Conservation (phyloP, 2,113 vertebrate species). For the Meriones unguiculatus region DNA sequence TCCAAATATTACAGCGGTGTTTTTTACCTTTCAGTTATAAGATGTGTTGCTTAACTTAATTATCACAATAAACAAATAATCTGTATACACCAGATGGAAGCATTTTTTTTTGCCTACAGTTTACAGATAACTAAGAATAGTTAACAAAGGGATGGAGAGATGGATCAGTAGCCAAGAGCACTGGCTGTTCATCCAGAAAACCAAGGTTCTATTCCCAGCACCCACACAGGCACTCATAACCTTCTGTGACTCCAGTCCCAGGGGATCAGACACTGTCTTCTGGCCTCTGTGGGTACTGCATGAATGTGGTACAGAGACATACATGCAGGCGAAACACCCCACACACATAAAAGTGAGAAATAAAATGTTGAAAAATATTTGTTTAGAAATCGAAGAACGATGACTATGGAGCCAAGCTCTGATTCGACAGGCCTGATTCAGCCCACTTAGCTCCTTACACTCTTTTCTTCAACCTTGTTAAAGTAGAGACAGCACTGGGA, state of each 20-base stretch:
- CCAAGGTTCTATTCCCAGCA: neutral
- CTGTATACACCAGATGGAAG: neutral
- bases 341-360: neutral
- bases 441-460: neutral
- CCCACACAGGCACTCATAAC: neutral
- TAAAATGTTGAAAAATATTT: neutral
- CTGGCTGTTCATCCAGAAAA: neutral
- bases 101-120: neutral
- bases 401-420: neutral
- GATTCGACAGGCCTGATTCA: neutral
- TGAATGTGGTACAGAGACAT: too few relatives aligned
- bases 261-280: neutral
- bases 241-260: neutral
- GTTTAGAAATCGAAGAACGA: neutral
- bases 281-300: neutral
- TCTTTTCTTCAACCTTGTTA: neutral
- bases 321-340: neutral
- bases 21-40: constrained; percentile 9
- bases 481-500: rapidly evolving
- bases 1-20: neutral
- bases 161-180: neutral
- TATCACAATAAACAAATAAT: neutral
- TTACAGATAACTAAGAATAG: neutral
- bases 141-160: neutral
- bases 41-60: neutral